These are phyloP conservation scores for Lordiphosa andalusiaca DNA, from an alignment of 2,888 invertebrate genomes.

Conservation along the genomic window DNA sequence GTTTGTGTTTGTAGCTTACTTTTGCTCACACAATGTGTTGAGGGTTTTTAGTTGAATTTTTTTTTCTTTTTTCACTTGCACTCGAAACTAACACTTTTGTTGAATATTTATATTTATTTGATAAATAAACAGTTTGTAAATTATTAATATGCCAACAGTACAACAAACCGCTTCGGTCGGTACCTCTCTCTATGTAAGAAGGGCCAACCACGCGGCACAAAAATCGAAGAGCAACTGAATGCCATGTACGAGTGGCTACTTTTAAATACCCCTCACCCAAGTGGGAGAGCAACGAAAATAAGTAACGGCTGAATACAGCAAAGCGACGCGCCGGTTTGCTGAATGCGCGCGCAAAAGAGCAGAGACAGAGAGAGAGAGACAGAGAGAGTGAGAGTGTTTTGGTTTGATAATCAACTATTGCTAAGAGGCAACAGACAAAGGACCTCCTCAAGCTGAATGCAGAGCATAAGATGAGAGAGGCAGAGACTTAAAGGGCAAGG, in stretches of 20 bases:
- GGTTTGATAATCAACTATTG: no score
- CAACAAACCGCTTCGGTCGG: conserved; percentile 1
- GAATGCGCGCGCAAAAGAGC: no score
- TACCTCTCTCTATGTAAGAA: not conserved
- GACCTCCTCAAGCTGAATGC: no score
- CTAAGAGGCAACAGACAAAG: no score
- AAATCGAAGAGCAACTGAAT: conserved; percentile 21
- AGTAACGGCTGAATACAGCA: no score
- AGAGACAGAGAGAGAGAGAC: no score
- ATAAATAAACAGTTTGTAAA: conserved; percentile 1
- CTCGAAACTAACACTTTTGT: not conserved
- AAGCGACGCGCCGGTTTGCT: no score
- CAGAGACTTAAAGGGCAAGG: no score
- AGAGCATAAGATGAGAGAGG: no score
- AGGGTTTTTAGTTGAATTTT: conserved; percentile 22
- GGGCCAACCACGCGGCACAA: conserved; percentile 13
- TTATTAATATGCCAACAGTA: conserved; percentile 3
- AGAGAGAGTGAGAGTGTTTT: no score
- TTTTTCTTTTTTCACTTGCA: conserved; percentile 10
- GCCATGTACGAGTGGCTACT: not conserved
- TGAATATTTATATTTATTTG: conserved; percentile 7
- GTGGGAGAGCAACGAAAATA: no score
- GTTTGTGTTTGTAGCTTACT: conserved; percentile 4
- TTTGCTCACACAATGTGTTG: no score
- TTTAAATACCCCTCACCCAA: not conserved